Evolutionary conservation across 1,140 invertebrate genomes (phyloP), one percentile per base, ranked within the genome.

Genomic region (Lethocerus indicus): DNA sequence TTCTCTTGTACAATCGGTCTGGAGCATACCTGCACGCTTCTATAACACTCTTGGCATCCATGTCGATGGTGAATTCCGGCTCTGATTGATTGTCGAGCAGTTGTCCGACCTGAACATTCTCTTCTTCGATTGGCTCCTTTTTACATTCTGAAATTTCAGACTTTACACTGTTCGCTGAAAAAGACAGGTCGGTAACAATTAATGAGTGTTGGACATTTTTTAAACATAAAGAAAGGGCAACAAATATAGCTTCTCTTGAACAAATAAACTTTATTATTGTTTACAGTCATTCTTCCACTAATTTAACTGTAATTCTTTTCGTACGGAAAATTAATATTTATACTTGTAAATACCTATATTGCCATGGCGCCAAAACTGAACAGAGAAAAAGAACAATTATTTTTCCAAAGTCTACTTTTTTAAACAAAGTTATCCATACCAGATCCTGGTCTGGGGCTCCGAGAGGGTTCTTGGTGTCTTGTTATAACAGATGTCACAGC

Each of bases 31-130:
- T 81, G 62, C 80, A 82, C n/a, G 73, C 56, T 28, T 81, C 73
- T 2, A 79, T 43, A 13, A 87, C 64, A 53, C 72, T 70, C 51
- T 80, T 81, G 0, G 81, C 70, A 48, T 71, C 76, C 81, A 86
- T 86, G 29, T 79, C 75, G 50, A 81, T 78, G 49, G 69, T 71
- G 57, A 79, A 79, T 50, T 75, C 71, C 28, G 65, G 63, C 35
- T 74, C 71, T 0, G 66, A 54, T 16, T 70, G 67, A 51, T 62
- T 64, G 23, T 65, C 62, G 26, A 50, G n/a, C 9, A 48, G 48
- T 14, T 24, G 26, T 26, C 50, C 50, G 36, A 51, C 47, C 13
- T 50, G 46, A 23, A 49, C n/a, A 16, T 53, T 53, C 4, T 32
- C 42, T 14, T 53, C 52, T 24, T 53, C 52, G 1, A 14, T 7